These are phyloP conservation scores for Spongilla lacustris DNA, from an alignment of 37 sponge, comb jelly and placozoan species.

Conservation along the genomic window DNA sequence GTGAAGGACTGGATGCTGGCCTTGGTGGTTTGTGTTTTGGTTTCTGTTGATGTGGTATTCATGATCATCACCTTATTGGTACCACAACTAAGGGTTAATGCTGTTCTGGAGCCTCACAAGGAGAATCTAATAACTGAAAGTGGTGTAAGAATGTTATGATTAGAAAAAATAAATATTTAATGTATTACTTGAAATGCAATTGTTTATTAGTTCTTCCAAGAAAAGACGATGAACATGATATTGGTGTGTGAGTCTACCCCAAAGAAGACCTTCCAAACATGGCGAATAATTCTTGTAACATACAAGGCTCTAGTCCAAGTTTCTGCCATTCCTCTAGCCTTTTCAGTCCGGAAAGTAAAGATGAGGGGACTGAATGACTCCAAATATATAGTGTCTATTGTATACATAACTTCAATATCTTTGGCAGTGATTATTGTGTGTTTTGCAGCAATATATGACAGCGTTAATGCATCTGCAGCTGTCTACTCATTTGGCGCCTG, in stretches of 20 bases:
- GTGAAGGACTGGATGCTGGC: slow-evolving; percentile 24
- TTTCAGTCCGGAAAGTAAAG: slow-evolving; percentile 23
- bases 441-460: background rate
- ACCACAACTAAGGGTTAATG: background rate
- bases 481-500: background rate
- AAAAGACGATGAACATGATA: background rate
- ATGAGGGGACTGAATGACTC: slow-evolving; percentile 27
- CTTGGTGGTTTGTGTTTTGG: background rate
- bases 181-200: too few relatives aligned
- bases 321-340: slow-evolving; percentile 23
- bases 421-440: slow-evolving; percentile 3
- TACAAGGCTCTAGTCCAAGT: slow-evolving; percentile 29
- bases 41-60: slow-evolving; percentile 5
- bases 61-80: background rate
- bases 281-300: slow-evolving; percentile 3
- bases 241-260: background rate
- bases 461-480: background rate
- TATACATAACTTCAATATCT: slow-evolving; percentile 21
- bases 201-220: background rate
- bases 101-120: background rate
- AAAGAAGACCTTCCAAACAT: background rate
- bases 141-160: slow-evolving; percentile 30
- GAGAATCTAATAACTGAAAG: background rate
- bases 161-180: too few relatives aligned
- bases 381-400: background rate